Percentiles rank a stretch among this genome's conserved stretches.
These are phyloP conservation scores for Ornithoptera alexandrae DNA, from an alignment of 2,888 invertebrate genomes.

Conservation along the genomic window DNA sequence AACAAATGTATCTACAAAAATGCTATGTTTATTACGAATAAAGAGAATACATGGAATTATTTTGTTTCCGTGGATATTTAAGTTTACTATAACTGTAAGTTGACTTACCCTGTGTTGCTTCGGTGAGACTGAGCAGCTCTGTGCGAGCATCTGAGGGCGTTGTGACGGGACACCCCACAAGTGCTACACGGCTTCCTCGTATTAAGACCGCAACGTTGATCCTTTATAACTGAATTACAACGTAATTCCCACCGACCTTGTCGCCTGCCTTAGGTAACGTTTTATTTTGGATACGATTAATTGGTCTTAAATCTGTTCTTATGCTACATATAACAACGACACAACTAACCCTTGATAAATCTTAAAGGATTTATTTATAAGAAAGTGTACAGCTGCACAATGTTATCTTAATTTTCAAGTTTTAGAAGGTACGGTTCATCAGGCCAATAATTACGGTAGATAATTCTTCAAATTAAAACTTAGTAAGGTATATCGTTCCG, in stretches of 20 bases:
- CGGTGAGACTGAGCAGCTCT: constrained; percentile 60
- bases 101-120: constrained; percentile 31
- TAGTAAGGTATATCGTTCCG: too few species aligned
- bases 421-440: not conserved
- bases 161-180: constrained; percentile 52
- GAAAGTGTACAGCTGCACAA: not conserved
- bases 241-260: constrained; percentile 61
- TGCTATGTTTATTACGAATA: too few species aligned
- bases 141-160: constrained; percentile 50
- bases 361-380: too few species aligned
- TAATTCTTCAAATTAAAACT: too few species aligned
- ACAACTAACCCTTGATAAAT: not conserved
- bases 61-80: not conserved
- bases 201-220: constrained; percentile 61
- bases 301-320: constrained; percentile 1
- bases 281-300: constrained; percentile 43
- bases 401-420: not conserved
- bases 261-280: constrained; percentile 45
- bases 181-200: constrained; percentile 64
- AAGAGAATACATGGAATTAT: too few species aligned
- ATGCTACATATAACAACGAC: not conserved
- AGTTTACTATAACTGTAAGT: not conserved
- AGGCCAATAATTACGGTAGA: too few species aligned
- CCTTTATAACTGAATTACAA: constrained; percentile 61
- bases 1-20: not conserved